These are phyloP conservation scores for Creontiades dilutus DNA, from an alignment of 2,888 invertebrate genomes.

Conservation along the genomic window DNA sequence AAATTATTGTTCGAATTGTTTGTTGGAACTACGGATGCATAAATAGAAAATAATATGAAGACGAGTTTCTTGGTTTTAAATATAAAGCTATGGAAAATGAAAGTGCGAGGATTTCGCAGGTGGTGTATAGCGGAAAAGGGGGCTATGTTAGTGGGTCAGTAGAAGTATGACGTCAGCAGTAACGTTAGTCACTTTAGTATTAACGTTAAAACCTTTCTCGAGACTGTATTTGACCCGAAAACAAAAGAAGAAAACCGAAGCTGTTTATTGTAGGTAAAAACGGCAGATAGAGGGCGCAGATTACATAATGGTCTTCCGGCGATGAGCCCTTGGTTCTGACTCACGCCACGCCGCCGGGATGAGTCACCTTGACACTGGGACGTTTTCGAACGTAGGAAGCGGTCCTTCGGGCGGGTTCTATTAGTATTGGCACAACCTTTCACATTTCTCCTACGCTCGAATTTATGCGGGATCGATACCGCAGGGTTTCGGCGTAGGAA, in stretches of 20 bases:
- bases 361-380: constrained; percentile 17
- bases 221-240: constrained; percentile 2
- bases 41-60: too few species aligned
- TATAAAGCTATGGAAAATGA: too few species aligned
- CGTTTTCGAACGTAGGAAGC: neutral
- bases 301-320: constrained; percentile 12
- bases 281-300: constrained; percentile 21
- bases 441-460: constrained; percentile 28
- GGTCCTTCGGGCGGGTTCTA: neutral
- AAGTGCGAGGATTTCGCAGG: too few species aligned
- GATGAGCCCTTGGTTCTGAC: neutral
- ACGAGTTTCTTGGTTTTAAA: too few species aligned
- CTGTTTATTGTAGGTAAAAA: neutral
- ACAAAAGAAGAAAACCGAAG: neutral
- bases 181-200: neutral
- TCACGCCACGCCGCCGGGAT: neutral
- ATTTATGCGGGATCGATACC: neutral
- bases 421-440: constrained; percentile 13
- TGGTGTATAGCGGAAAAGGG: too few species aligned
- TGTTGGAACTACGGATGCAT: too few species aligned
- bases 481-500: neutral
- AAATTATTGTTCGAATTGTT: too few species aligned
- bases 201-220: neutral
- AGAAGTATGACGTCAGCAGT: neutral
- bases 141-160: neutral